phyloP scores from a whole-genome alignment of 2,113 vertebrate genomes.

The Rhipidura dahli region DNA sequence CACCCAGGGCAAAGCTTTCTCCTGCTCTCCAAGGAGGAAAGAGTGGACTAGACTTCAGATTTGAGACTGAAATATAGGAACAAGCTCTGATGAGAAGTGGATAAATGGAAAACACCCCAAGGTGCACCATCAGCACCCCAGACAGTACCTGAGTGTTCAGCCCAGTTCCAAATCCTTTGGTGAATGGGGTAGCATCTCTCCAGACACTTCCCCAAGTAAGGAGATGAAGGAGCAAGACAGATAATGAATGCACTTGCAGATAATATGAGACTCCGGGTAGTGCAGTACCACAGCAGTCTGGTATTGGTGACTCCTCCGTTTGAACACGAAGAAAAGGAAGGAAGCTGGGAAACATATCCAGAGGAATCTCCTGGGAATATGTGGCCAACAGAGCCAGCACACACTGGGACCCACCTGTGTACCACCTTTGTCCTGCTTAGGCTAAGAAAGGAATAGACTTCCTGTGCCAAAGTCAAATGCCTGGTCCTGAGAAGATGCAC shows the following conservation, averaged over 20 bases:
- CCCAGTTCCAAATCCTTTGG: background rate
- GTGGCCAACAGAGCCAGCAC: background rate
- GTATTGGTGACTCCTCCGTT: background rate
- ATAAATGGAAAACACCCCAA: background rate
- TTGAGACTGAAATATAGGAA: background rate
- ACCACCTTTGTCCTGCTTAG: background rate
- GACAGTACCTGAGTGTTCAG: background rate
- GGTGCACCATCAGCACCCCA: background rate
- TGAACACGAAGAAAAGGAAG: background rate
- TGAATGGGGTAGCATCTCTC: background rate
- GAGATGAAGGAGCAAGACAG: background rate
- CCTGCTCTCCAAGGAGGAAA: background rate
- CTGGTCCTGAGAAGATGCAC: background rate
- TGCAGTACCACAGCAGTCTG: background rate
- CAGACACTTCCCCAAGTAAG: background rate
- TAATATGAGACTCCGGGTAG: background rate
- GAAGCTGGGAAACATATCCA: background rate
- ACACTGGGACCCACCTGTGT: background rate
- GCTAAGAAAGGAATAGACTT: background rate
- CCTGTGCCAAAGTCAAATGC: background rate
- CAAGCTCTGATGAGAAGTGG: background rate
- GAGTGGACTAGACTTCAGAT: background rate
- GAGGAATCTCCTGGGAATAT: background rate
- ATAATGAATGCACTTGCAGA: background rate
- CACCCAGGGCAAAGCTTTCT: background rate